Conservation (phyloP, 2,113 vertebrate species). For the Labrus mixtus region DNA sequence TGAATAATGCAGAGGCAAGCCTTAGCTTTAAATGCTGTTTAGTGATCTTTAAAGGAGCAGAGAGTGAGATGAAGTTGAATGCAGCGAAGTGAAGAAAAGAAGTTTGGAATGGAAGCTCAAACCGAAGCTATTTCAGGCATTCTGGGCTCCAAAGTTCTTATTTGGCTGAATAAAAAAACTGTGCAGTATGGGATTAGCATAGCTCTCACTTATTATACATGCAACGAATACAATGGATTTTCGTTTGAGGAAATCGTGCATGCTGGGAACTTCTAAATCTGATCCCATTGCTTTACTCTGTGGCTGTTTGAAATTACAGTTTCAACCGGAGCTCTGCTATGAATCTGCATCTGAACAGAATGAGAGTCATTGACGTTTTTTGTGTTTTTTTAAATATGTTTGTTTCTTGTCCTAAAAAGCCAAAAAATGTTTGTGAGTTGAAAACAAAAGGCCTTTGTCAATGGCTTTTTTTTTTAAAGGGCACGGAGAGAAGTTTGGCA, state of each 20-base stretch:
- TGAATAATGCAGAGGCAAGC: slow-evolving; percentile 37
- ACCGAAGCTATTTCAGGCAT: slow-evolving; percentile 15
- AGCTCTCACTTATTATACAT: slow-evolving; percentile 30
- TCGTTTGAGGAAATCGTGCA: slow-evolving; percentile 22
- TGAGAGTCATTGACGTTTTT: neutral
- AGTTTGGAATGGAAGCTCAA: slow-evolving; percentile 36
- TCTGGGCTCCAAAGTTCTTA: neutral
- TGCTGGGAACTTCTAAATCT: slow-evolving; percentile 22
- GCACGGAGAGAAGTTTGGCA: neutral
- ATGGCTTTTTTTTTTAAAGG: slow-evolving; percentile 46
- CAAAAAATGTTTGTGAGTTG: slow-evolving; percentile 21
- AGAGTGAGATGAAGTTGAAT: slow-evolving; percentile 2
- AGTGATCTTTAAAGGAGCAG: slow-evolving; percentile 24
- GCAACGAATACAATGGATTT: slow-evolving; percentile 23
- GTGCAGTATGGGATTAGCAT: slow-evolving; percentile 50
- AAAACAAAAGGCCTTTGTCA: slow-evolving; percentile 54
- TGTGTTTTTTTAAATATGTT: neutral
- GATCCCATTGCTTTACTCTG: slow-evolving; percentile 30
- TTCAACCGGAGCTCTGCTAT: slow-evolving; percentile 6
- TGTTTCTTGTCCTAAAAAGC: slow-evolving; percentile 20
- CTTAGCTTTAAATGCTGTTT: slow-evolving; percentile 44
- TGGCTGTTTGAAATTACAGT: slow-evolving; percentile 37
- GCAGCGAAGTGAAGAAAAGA: slow-evolving; percentile 21
- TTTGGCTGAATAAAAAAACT: slow-evolving; percentile 8
- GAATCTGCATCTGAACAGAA: neutral